Conservation (phyloP, 2,888 invertebrate species). For the Zygogramma bicolorata region DNA sequence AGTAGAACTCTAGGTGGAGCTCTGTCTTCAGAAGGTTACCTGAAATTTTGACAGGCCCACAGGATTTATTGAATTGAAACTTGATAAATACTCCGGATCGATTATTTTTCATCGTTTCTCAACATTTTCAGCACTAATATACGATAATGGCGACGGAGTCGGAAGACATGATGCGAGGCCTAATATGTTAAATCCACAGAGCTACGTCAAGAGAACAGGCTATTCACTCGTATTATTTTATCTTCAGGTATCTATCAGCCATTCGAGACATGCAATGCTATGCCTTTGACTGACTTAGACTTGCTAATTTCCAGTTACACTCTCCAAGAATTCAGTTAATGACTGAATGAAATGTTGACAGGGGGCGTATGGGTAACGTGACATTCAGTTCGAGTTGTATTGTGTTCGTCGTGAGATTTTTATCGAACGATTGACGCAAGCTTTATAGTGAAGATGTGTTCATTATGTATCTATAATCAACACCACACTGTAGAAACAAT, state of each 20-base stretch:
- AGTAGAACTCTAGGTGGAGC: no score
- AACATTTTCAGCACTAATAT: background rate
- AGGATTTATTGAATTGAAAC: no score
- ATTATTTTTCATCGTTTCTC: background rate
- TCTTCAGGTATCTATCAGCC: conserved; percentile 44
- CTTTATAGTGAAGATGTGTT: background rate
- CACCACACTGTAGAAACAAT: no score
- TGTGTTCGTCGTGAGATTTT: background rate
- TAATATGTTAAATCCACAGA: conserved; percentile 14
- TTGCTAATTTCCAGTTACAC: conserved; percentile 37
- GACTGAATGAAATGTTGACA: conserved; percentile 16
- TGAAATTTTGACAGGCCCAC: no score
- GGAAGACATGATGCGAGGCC: background rate
- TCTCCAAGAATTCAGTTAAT: conserved; percentile 7
- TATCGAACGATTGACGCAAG: background rate
- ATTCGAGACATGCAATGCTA: conserved; percentile 41
- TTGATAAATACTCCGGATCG: no score
- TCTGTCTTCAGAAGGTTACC: no score
- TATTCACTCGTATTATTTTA: conserved; percentile 43
- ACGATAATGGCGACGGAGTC: background rate
- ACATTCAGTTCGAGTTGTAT: conserved; percentile 2
- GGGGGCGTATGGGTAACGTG: conserved; percentile 14
- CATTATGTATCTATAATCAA: no score
- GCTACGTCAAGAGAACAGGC: conserved; percentile 18
- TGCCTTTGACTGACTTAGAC: conserved; percentile 40